Percentiles rank a stretch among this genome's conserved stretches.
Conservation (phyloP, 1,140 invertebrate species). For the Apis cerana region DNA sequence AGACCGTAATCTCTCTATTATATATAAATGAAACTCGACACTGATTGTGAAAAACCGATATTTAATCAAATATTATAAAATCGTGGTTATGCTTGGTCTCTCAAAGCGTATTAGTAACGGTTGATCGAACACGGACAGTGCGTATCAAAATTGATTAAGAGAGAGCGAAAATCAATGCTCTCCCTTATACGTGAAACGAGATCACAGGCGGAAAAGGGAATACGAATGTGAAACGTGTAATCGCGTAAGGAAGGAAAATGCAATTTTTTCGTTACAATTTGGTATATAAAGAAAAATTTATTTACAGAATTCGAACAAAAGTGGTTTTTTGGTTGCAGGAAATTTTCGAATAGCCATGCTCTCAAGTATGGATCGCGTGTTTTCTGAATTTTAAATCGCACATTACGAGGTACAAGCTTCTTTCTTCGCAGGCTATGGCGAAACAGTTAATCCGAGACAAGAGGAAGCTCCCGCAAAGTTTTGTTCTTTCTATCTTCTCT, state of each 20-base stretch:
- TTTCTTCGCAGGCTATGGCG: constrained; percentile 1
- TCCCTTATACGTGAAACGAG: neutral
- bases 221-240: neutral
- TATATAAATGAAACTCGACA: neutral
- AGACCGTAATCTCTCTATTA: too few species aligned
- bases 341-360: neutral
- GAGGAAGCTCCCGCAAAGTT: constrained; percentile 21
- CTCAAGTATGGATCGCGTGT: neutral
- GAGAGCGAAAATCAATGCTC: rapidly evolving
- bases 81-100: neutral
- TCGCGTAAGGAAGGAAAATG: neutral
- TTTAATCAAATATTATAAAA: neutral
- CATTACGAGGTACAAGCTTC: constrained; percentile 22
- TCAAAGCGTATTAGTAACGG: neutral
- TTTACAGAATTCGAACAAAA: neutral
- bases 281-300: neutral
- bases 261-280: neutral
- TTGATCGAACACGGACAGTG: neutral
- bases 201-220: neutral
- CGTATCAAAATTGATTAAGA: neutral
- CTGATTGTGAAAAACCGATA: neutral
- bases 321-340: neutral
- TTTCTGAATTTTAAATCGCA: constrained; percentile 28
- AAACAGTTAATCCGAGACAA: constrained; percentile 44
- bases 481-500: neutral